A percentile compares a stretch with the other conserved stretches of the same genome.
Conservation (phyloP, 2,797 vertebrate genomes). For the Manis javanica region DNA sequence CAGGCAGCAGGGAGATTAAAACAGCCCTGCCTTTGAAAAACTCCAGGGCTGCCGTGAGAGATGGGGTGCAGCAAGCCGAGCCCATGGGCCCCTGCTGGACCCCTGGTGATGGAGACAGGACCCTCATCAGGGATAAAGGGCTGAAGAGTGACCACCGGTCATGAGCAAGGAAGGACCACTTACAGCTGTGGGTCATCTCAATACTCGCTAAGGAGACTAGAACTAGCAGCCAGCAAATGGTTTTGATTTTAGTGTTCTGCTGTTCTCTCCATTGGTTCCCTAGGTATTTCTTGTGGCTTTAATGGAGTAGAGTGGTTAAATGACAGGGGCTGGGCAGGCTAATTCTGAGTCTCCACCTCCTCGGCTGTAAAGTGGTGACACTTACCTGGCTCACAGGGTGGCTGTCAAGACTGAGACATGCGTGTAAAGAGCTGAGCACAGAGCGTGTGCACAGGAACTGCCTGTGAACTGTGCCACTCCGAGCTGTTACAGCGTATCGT, state of each 20-base stretch:
- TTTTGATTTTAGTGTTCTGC: not conserved
- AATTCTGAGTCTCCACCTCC: not conserved
- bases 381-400: not conserved
- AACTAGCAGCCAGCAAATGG: not conserved
- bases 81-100: not conserved
- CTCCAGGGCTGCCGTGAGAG: not conserved
- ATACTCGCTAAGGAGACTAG: not conserved
- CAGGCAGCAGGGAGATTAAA: not conserved
- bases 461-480: not conserved
- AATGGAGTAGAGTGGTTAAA: not conserved
- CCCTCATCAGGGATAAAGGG: not conserved
- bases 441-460: not conserved
- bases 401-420: not conserved
- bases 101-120: not conserved
- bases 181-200: not conserved
- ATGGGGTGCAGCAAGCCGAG: not conserved
- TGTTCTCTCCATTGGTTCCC: not conserved
- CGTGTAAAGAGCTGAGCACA: not conserved
- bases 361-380: not conserved
- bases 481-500: not conserved
- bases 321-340: not conserved
- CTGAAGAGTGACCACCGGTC: not conserved
- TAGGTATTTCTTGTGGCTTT: not conserved
- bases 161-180: not conserved
- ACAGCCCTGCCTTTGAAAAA: not conserved